Percentiles rank a stretch among this genome's conserved stretches.
phyloP scores from a whole-genome alignment of 2,888 invertebrate genomes.

The Eristalinus aeneus region DNA sequence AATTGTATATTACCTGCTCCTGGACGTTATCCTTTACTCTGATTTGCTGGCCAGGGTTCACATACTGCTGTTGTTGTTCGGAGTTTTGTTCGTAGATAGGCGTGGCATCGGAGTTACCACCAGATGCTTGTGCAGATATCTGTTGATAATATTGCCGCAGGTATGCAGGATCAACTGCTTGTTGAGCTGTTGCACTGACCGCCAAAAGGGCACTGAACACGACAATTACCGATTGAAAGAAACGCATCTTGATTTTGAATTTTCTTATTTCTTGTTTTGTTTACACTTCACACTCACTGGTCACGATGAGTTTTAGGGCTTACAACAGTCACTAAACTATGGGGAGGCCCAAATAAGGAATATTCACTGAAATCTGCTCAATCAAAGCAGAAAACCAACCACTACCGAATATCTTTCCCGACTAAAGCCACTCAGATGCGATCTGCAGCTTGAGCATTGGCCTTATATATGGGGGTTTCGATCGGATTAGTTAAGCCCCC shows the following conservation, averaged over 20 bases:
- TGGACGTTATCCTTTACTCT: slow-evolving; percentile 80
- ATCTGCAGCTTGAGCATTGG: slow-evolving; percentile 69
- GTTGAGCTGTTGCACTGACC: slow-evolving; percentile 73
- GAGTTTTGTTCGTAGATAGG: slow-evolving; percentile 81
- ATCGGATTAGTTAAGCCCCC: slow-evolving; percentile 53
- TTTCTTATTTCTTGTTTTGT: slow-evolving; percentile 11
- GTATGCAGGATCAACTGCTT: slow-evolving; percentile 80
- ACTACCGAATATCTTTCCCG: slow-evolving; percentile 61
- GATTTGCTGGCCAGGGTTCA: slow-evolving; percentile 81
- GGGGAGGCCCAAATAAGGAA: slow-evolving; percentile 4
- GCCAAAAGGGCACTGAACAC: slow-evolving; percentile 76
- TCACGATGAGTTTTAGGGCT: not conserved
- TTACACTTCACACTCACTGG: slow-evolving; percentile 18
- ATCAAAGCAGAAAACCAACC: slow-evolving; percentile 29
- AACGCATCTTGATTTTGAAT: slow-evolving; percentile 41
- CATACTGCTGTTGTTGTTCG: slow-evolving; percentile 81
- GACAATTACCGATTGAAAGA: slow-evolving; percentile 74
- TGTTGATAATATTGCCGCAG: slow-evolving; percentile 80
- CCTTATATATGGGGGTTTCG: slow-evolving; percentile 72
- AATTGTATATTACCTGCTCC: slow-evolving; percentile 75
- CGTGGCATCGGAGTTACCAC: slow-evolving; percentile 80
- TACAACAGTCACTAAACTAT: slow-evolving; percentile 5
- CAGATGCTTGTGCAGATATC: slow-evolving; percentile 79
- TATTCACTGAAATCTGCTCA: slow-evolving; percentile 6
- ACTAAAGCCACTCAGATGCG: slow-evolving; percentile 71